phyloP scores from a whole-genome alignment of 2,888 invertebrate genomes.

The Oeneis ivallda region DNA sequence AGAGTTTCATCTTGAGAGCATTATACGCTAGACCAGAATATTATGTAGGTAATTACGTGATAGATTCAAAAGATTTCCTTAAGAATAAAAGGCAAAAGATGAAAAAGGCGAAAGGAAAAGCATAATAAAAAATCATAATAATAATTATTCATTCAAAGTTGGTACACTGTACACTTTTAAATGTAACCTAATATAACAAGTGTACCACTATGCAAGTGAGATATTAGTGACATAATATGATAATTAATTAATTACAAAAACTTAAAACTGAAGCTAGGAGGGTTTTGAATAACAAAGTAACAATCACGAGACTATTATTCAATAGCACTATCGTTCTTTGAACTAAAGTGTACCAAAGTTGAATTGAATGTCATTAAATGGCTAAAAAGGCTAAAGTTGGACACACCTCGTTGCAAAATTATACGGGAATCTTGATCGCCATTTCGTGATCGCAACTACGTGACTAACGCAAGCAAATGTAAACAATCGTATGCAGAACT shows the following conservation, averaged over 20 bases:
- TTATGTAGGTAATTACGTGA: no score
- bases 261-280: no score
- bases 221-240: no score
- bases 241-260: no score
- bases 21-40: not conserved
- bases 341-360: slow-evolving; percentile 2
- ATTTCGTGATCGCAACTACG: slow-evolving; percentile 66
- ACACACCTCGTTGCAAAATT: slow-evolving; percentile 53
- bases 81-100: not conserved
- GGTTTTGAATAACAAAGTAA: not conserved
- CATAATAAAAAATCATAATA: no score
- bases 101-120: no score
- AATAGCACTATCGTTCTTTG: slow-evolving; percentile 1
- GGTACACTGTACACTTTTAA: not conserved
- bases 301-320: not conserved
- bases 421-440: slow-evolving; percentile 58
- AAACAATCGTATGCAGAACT: slow-evolving; percentile 47
- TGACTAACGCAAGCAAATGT: slow-evolving; percentile 60
- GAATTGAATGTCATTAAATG: slow-evolving; percentile 29
- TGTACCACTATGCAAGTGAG: no score
- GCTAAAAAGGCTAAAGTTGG: slow-evolving; percentile 40
- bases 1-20: not conserved
- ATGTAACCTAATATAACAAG: no score
- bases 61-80: not conserved
- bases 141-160: not conserved